A percentile compares a stretch with the other conserved stretches of the same genome.
Conservation (phyloP, 1,140 invertebrate species). For the Gonatopus flavifemur region DNA sequence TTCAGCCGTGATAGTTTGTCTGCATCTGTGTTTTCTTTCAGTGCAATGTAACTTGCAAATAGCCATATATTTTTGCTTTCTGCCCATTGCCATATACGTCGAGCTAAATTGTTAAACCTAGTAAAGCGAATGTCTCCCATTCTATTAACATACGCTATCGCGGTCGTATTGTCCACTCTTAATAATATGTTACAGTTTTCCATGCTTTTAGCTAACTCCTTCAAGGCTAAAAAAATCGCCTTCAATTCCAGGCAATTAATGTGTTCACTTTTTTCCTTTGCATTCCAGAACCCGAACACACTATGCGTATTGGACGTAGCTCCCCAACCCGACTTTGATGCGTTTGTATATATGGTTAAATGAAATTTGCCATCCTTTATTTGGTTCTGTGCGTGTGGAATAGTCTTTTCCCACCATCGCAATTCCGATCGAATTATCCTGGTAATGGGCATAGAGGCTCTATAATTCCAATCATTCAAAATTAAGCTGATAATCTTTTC, state of each 20-base stretch:
- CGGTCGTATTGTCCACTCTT: too few species aligned
- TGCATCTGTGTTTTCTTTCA: background rate
- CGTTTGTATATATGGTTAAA: slow-evolving; percentile 32
- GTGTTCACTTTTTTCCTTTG: background rate
- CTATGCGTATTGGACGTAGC: slow-evolving; percentile 13
- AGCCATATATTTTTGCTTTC: background rate
- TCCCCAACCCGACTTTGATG: slow-evolving; percentile 33
- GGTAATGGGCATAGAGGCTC: slow-evolving; percentile 1
- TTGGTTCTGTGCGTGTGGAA: background rate
- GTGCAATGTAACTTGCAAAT: background rate
- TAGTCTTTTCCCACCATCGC: slow-evolving; percentile 13
- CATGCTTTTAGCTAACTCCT: background rate
- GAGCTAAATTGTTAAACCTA: background rate
- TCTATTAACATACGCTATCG: background rate
- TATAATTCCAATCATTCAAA: slow-evolving; percentile 8
- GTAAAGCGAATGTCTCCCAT: background rate
- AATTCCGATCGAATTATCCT: background rate
- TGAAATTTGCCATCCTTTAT: slow-evolving; percentile 9
- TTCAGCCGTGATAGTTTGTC: background rate
- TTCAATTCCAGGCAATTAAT: background rate
- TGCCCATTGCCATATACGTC: background rate
- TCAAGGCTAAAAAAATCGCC: background rate
- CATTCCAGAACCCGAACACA: background rate
- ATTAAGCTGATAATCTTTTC: slow-evolving; percentile 16
- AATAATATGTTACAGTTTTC: background rate